phyloP scores from a whole-genome alignment of 2,113 vertebrate species.

The Phaetusa simplex region DNA sequence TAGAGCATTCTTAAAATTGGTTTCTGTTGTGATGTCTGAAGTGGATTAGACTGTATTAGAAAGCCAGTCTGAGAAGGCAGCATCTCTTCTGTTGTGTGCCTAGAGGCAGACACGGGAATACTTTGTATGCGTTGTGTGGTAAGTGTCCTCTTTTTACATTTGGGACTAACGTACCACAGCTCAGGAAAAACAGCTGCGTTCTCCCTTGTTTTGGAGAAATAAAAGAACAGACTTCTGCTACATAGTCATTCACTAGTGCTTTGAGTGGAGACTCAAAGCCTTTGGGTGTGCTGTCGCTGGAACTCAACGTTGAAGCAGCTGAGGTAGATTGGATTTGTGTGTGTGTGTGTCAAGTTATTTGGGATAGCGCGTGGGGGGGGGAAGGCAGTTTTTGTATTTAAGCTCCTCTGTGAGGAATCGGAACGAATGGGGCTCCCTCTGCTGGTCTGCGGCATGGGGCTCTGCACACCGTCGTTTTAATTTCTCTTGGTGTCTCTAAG shows the following conservation, averaged over 20 bases:
- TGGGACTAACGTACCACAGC: neutral
- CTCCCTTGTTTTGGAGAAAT: neutral
- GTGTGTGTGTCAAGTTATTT: neutral
- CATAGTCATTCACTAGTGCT: neutral
- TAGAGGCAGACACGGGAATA: neutral
- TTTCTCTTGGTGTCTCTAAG: neutral
- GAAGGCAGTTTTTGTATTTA: neutral
- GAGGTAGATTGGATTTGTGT: neutral
- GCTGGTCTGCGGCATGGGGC: neutral
- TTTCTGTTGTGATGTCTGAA: neutral
- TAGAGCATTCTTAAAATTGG: neutral
- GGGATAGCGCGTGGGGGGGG: neutral
- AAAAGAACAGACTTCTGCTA: neutral
- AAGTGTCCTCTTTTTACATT: neutral
- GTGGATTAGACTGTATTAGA: neutral
- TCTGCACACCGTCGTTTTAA: neutral
- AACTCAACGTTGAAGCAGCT: neutral
- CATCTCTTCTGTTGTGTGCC: neutral
- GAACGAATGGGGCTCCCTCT: neutral
- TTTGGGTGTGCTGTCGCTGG: neutral
- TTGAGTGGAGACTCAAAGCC: neutral
- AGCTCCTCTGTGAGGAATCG: neutral
- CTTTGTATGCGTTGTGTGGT: rapidly evolving
- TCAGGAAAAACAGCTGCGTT: neutral
- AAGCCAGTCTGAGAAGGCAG: neutral